phyloP scores from a whole-genome alignment of 1,140 invertebrate genomes.

The Ditylenchus dipsaci region DNA sequence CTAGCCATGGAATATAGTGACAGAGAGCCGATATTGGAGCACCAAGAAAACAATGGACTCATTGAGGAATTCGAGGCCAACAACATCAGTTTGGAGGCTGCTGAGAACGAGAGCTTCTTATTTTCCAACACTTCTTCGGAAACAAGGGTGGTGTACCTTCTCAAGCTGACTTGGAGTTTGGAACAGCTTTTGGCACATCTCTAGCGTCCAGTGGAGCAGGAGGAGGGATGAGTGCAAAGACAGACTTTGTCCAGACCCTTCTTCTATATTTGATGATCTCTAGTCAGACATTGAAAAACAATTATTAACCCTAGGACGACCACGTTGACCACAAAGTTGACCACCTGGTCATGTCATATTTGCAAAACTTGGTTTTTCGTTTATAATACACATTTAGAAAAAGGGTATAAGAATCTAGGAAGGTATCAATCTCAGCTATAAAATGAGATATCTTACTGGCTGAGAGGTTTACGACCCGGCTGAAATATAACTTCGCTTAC shows the following conservation, averaged over 20 bases:
- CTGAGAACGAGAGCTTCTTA: too few relatives aligned
- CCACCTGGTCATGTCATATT: too few relatives aligned
- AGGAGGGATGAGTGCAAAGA: neutral
- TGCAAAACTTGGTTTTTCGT: too few relatives aligned
- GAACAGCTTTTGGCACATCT: slow-evolving; percentile 35
- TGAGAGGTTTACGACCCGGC: too few relatives aligned
- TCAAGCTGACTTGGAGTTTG: slow-evolving; percentile 22
- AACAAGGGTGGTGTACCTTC: neutral
- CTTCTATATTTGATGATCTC: slow-evolving; percentile 43
- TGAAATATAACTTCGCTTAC: too few relatives aligned
- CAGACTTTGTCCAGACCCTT: slow-evolving; percentile 28
- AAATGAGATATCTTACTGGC: too few relatives aligned
- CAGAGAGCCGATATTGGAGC: slow-evolving; percentile 25
- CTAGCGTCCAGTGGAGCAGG: neutral
- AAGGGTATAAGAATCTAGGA: too few relatives aligned
- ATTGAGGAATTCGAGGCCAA: neutral
- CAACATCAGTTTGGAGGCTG: too few relatives aligned
- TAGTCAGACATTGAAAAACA: slow-evolving; percentile 11
- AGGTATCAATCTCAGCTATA: too few relatives aligned
- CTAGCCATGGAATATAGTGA: slow-evolving; percentile 9
- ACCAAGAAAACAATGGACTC: slow-evolving; percentile 21
- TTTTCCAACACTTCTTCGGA: neutral
- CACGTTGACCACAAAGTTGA: too few relatives aligned
- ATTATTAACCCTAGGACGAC: too few relatives aligned
- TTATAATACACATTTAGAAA: too few relatives aligned